Percentiles rank a stretch among this genome's conserved stretches.
phyloP scores from a whole-genome alignment of 1,140 invertebrate species.

The Zaprionus tsacasi region DNA sequence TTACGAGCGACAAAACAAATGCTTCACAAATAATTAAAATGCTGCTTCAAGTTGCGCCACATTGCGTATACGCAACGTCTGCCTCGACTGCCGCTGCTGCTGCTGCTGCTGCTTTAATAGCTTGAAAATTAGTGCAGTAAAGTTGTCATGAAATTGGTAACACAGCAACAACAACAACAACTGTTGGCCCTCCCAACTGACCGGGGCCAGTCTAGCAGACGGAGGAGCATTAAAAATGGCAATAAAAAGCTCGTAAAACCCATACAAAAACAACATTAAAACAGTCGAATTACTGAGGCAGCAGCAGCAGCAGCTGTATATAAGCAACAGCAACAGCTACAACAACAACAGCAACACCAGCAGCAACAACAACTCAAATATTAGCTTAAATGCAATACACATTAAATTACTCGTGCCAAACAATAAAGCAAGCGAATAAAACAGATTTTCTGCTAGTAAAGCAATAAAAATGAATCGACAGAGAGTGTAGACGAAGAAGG shows the following conservation, averaged over 20 bases:
- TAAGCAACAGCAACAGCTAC: conserved; percentile 14
- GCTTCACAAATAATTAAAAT: conserved; percentile 45
- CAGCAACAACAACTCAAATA: conserved; percentile 62
- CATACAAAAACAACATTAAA: conserved; percentile 58
- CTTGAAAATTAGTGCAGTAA: conserved; percentile 75
- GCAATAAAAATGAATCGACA: conserved; percentile 66
- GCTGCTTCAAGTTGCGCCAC: not conserved
- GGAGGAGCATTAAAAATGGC: conserved; percentile 66
- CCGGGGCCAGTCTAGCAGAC: conserved; percentile 44
- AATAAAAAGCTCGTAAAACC: conserved; percentile 77
- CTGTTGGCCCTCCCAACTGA: conserved; percentile 31
- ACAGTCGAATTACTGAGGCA: conserved; percentile 30
- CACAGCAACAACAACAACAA: conserved; percentile 37
- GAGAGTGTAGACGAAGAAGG: conserved; percentile 14
- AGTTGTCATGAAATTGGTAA: conserved; percentile 48
- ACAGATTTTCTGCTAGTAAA: conserved; percentile 83
- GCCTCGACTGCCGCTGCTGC: not conserved
- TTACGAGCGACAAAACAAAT: conserved; percentile 27
- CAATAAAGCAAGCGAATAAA: conserved; percentile 78
- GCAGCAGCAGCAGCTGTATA: conserved; percentile 14
- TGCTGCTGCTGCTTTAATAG: conserved; percentile 53
- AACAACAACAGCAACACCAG: conserved; percentile 22
- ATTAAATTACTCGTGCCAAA: conserved; percentile 77
- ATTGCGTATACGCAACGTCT: conserved; percentile 37
- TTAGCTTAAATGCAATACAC: conserved; percentile 82